These are phyloP conservation scores for Menura novaehollandiae DNA, from an alignment of 2,113 vertebrate genomes.

Conservation along the genomic window DNA sequence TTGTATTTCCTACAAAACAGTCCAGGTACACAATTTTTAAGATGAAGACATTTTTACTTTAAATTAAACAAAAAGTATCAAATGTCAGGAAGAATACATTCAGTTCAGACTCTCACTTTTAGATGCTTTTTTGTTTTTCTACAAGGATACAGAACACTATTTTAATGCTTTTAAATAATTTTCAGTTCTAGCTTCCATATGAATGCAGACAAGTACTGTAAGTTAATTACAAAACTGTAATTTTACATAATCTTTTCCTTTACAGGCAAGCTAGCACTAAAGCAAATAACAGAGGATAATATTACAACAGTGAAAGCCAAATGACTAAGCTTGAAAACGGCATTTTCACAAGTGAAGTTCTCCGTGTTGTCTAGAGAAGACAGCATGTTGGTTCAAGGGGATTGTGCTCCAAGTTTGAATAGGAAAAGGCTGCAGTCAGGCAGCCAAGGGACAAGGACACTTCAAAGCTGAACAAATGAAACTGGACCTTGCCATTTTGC, in stretches of 20 bases:
- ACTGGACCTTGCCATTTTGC: conserved; percentile 65
- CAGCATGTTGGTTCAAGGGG: conserved; percentile 33
- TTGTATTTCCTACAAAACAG: background rate
- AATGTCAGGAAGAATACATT: background rate
- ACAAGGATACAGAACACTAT: background rate
- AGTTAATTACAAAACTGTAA: background rate
- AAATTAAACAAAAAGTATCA: background rate
- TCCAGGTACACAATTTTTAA: background rate
- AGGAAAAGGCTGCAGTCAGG: background rate
- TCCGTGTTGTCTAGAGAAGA: background rate
- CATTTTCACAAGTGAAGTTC: background rate
- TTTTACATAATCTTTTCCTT: background rate
- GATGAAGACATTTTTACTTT: background rate
- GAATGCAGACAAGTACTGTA: background rate
- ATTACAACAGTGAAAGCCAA: background rate
- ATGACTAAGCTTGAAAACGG: background rate
- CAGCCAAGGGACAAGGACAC: conserved; percentile 28
- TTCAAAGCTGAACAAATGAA: conserved; percentile 68
- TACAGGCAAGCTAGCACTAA: background rate
- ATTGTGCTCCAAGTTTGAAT: conserved; percentile 25
- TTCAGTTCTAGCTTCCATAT: background rate
- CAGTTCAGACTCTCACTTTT: background rate
- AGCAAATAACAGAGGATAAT: background rate
- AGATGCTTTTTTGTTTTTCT: background rate
- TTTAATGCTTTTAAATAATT: background rate